Percentiles rank a stretch among this genome's conserved stretches.
Conservation (phyloP, 1,140 invertebrate species). For the Charaxes varanes region DNA sequence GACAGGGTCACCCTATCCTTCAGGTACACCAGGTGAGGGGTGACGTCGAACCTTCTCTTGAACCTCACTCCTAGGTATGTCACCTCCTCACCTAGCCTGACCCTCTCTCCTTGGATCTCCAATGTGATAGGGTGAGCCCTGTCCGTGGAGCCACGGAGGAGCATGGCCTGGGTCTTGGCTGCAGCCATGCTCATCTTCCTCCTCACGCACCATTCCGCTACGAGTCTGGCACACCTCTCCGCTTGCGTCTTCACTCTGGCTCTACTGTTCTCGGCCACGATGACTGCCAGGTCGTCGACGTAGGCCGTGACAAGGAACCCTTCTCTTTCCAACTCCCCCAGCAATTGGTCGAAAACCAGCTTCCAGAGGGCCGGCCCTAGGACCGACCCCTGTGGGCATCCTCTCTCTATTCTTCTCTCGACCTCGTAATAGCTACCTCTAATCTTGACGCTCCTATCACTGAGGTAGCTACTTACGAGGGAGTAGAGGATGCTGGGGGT, state of each 20-base stretch:
- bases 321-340: neutral
- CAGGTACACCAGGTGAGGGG: neutral
- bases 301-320: neutral
- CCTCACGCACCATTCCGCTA: neutral
- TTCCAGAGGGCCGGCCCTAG: neutral
- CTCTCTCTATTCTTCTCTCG: neutral
- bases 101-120: neutral
- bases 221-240: neutral
- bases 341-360: neutral
- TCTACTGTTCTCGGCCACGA: neutral
- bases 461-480: neutral
- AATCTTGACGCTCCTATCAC: neutral
- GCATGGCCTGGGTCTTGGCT: neutral
- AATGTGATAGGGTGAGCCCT: neutral
- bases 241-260: neutral
- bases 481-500: neutral
- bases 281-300: neutral
- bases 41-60: neutral
- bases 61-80: neutral
- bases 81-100: no score
- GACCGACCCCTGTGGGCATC: neutral
- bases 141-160: neutral
- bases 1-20: no score
- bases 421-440: neutral
- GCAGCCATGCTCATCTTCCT: neutral